phyloP scores from a whole-genome alignment of 2,888 invertebrate species.

The Pseudeuparius sepicola region DNA sequence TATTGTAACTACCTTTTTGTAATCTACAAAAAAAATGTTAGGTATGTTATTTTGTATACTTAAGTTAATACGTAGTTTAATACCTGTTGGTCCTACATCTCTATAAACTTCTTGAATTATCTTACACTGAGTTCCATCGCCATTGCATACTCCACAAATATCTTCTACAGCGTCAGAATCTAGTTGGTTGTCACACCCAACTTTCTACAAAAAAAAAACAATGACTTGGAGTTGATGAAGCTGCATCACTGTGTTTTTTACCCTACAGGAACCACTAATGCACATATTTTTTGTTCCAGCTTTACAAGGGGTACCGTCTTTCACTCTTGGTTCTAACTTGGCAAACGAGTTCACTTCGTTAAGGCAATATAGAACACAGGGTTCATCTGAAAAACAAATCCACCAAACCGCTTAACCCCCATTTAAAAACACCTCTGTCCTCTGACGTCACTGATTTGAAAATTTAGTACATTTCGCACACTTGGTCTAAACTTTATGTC shows the following conservation, averaged over 20 bases:
- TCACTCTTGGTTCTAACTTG: constrained; percentile 47
- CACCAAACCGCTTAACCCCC: background rate
- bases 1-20: constrained; percentile 48
- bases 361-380: constrained; percentile 54
- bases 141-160: constrained; percentile 57
- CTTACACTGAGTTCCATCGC: constrained; percentile 55
- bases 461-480: no score
- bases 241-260: constrained; percentile 28
- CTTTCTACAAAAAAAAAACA: constrained; percentile 39
- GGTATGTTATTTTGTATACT: no score
- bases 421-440: background rate
- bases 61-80: no score
- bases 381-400: constrained; percentile 34
- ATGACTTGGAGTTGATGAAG: background rate
- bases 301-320: constrained; percentile 55
- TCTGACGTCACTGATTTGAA: no score
- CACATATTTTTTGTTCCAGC: constrained; percentile 53
- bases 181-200: constrained; percentile 56
- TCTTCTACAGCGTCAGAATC: constrained; percentile 56
- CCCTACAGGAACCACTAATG: constrained; percentile 51
- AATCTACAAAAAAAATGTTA: constrained; percentile 35
- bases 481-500: no score
- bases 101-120: constrained; percentile 47
- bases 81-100: constrained; percentile 15
- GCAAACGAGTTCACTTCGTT: constrained; percentile 48